Conservation (phyloP, 2,888 invertebrate genomes). For the Mesopsocus fuscifrons region DNA sequence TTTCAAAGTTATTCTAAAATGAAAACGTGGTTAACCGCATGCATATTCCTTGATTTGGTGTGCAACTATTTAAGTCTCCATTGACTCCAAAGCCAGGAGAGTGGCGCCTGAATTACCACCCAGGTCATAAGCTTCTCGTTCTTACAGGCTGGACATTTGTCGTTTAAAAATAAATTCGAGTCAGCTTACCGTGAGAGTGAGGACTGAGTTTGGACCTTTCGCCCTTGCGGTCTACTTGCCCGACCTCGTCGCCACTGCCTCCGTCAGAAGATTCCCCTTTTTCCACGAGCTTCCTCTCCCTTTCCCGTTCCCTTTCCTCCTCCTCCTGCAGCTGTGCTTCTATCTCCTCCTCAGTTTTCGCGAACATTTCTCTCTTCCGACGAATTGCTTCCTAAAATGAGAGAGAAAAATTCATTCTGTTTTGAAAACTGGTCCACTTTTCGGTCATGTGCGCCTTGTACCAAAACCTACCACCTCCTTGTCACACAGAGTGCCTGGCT, state of each 20-base stretch:
- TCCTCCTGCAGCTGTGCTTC: not conserved
- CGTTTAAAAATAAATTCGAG: too few relatives aligned
- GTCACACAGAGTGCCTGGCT: too few relatives aligned
- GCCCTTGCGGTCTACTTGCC: conserved; percentile 7
- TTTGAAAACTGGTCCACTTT: not conserved
- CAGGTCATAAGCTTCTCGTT: too few relatives aligned
- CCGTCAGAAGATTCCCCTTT: not conserved
- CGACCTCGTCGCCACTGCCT: conserved; percentile 1
- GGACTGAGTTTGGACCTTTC: conserved; percentile 4
- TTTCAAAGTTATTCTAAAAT: too few relatives aligned
- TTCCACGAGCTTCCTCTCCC: not conserved
- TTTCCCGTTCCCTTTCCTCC: not conserved
- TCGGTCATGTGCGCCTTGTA: too few relatives aligned
- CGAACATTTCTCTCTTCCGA: conserved; percentile 9
- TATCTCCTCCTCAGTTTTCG: conserved; percentile 1
- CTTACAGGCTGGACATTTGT: too few relatives aligned
- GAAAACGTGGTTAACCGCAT: too few relatives aligned
- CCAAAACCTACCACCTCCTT: too few relatives aligned
- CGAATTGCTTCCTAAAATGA: conserved; percentile 16
- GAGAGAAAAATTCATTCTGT: not conserved
- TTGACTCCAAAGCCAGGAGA: too few relatives aligned
- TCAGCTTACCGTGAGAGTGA: conserved; percentile 4
- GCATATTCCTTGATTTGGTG: too few relatives aligned
- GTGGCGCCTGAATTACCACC: too few relatives aligned
- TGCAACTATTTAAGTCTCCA: too few relatives aligned